These are phyloP conservation scores for Clistopyga incitator DNA, from an alignment of 2,888 invertebrate species.

Conservation along the genomic window DNA sequence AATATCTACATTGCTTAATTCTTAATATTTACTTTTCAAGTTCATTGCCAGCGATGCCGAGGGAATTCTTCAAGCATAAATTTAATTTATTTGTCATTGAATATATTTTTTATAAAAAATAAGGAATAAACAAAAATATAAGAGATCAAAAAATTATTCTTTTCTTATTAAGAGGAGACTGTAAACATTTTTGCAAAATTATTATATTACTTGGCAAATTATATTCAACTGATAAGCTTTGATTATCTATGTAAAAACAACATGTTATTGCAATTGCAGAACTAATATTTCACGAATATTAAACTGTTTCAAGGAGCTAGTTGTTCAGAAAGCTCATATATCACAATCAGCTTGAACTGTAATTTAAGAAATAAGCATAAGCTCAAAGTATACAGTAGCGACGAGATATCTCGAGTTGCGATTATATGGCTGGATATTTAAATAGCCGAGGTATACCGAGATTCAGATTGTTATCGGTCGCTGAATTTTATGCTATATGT, in stretches of 20 bases:
- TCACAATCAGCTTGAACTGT: not conserved
- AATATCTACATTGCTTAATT: not conserved
- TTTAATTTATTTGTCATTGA: too few species aligned
- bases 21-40: not conserved
- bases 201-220: not conserved
- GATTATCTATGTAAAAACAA: too few species aligned
- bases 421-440: conserved; percentile 15
- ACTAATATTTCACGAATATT: not conserved
- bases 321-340: not conserved
- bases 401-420: conserved; percentile 1
- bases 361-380: not conserved
- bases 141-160: too few species aligned
- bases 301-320: not conserved
- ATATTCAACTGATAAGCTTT: too few species aligned
- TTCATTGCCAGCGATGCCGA: not conserved
- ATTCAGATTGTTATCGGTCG: conserved; percentile 36
- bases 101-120: not conserved
- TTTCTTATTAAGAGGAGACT: too few species aligned
- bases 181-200: not conserved
- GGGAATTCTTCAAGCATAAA: not conserved
- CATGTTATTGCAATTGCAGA: not conserved
- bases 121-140: too few species aligned
- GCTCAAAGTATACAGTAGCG: conserved; percentile 43
- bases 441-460: conserved; percentile 37
- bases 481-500: not conserved